Evolutionary conservation across 2,113 vertebrate genomes (phyloP).

Genomic region (Lycaon pictus): DNA sequence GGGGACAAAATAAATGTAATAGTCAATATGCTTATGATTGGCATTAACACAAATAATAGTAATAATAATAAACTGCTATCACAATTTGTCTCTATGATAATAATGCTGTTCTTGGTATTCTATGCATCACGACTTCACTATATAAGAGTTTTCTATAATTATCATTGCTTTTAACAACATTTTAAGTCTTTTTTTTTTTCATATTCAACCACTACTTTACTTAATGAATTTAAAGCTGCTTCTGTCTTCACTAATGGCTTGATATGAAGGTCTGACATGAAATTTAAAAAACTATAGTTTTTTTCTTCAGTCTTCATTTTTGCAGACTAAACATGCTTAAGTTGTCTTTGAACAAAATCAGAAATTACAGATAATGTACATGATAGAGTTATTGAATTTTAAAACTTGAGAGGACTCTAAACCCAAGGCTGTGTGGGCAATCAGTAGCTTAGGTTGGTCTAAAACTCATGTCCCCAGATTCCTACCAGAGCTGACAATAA

Average conservation of each 20-base stretch:
- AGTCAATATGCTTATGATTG: not conserved
- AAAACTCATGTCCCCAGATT: not conserved
- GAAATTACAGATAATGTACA: not conserved
- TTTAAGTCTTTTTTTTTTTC: slow-evolving; percentile 45
- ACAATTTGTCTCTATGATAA: not conserved
- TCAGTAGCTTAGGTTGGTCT: not conserved
- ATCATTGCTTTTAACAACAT: not conserved
- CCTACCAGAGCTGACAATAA: not conserved
- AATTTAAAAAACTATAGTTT: not conserved
- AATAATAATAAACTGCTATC: not conserved
- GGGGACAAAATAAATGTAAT: not conserved
- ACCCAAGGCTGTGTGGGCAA: not conserved
- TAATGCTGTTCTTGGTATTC: not conserved
- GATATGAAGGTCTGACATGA: not conserved
- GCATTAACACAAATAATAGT: not conserved
- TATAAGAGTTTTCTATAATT: not conserved
- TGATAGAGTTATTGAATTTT: not conserved
- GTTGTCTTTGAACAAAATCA: not conserved
- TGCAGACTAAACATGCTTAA: slow-evolving; percentile 54
- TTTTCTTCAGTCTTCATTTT: slow-evolving; percentile 35
- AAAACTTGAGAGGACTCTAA: not conserved
- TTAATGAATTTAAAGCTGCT: not conserved
- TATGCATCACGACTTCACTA: not conserved
- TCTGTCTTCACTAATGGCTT: slow-evolving; percentile 26
- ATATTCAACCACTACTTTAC: not conserved